Base-by-base conservation (phyloP, 23 tunicate species). In the Ascidia mentula region DNA sequence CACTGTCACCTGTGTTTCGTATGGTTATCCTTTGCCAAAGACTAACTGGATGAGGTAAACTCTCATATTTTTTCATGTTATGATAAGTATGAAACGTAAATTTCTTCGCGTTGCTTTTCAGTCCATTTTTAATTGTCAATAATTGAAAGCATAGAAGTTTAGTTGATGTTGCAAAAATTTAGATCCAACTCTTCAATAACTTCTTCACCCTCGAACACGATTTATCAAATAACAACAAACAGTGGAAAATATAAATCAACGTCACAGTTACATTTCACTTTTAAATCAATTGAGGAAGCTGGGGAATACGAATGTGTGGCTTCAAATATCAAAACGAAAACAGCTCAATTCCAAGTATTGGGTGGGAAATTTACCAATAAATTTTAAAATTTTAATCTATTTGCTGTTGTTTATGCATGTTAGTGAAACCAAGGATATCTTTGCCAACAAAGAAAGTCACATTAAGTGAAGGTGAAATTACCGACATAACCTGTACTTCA, bases 41-140 rank as follows among this genome's bases (percentile, higher is more conserved):
- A 53, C 65, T 9, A 53, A 53, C 65, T 53, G 65, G 65, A 53
- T 53, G 24, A 53, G 65, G 65, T 53, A 53, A 53, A n/a, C n/a
- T n/a, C n/a, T n/a, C n/a, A n/a, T n/a, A n/a, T n/a, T n/a, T n/a
- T n/a, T n/a, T n/a, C n/a, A n/a, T n/a, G n/a, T n/a, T n/a, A n/a
- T 53, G 24, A 53, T 20, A 3, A n/a, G n/a, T n/a, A n/a, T n/a
- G n/a, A n/a, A 42, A 9, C 15, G 12, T 42, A 42, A 9, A 42
- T 42, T 42, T 42, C 15, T 15, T 15, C 53, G 53, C 65, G 24
- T 53, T 20, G 1, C 24, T 20, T 1, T 9, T 9, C 65, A 9
- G 24, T 3, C 65, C 65, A n/a, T n/a, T n/a, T n/a, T 53, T 53
- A n/a, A n/a, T n/a, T n/a, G n/a, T n/a, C n/a, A n/a, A n/a, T n/a